Evolutionary conservation across 2,888 invertebrate genomes (phyloP).

Genomic region (Neocrepidodera transversa): DNA sequence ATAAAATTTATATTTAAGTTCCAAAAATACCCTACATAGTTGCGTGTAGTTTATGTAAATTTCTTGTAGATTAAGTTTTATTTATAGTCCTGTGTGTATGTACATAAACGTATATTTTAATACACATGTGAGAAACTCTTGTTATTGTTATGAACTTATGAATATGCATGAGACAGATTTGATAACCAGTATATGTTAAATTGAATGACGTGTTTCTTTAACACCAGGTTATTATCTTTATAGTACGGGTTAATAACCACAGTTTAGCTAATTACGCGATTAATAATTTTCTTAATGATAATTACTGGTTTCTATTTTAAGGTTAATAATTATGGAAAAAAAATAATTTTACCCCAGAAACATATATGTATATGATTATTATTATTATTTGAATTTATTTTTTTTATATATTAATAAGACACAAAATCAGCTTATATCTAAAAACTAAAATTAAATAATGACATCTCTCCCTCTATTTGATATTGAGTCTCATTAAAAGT

Average conservation of each 20-base stretch:
- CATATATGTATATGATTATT: no score
- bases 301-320: no score
- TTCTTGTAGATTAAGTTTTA: slow-evolving; percentile 1
- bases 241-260: not conserved
- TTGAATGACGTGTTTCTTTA: slow-evolving; percentile 2
- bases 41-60: slow-evolving; percentile 5
- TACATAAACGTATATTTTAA: not conserved
- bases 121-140: not conserved
- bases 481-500: no score
- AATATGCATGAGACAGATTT: slow-evolving; percentile 3
- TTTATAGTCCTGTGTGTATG: not conserved
- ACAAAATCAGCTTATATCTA: no score
- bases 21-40: not conserved
- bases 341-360: no score
- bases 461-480: no score
- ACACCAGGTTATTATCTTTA: slow-evolving; percentile 1
- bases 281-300: no score
- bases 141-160: not conserved
- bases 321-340: no score
- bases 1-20: not conserved
- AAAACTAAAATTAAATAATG: no score
- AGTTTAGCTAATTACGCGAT: no score
- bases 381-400: no score
- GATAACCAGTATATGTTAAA: not conserved
- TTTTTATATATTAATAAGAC: no score